Conservation (phyloP, 2,797 vertebrate genomes). For the Pempheris klunzingeri region DNA sequence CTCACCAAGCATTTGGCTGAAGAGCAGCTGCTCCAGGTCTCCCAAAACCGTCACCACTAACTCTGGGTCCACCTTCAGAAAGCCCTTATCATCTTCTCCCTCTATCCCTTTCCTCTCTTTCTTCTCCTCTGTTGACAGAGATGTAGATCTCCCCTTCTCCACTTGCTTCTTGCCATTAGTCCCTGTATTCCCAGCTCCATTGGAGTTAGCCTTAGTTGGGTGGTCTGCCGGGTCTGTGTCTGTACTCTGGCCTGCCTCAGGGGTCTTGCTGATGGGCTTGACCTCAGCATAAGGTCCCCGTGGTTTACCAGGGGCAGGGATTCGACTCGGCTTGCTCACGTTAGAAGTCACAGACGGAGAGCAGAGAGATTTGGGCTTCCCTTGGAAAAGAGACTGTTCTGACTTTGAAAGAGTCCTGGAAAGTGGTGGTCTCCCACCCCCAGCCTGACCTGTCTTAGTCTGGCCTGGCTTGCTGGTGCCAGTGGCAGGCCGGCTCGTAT, state of each 20-base stretch:
- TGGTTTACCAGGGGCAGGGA: conserved; percentile 86
- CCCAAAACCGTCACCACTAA: conserved; percentile 97
- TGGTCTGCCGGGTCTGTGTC: conserved; percentile 62
- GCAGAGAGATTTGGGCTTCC: conserved; percentile 86
- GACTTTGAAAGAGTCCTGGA: conserved; percentile 93
- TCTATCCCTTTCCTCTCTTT: conserved; percentile 81
- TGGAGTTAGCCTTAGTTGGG: conserved; percentile 84
- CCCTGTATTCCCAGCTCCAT: conserved; percentile 65
- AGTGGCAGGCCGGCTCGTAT: conserved; percentile 84
- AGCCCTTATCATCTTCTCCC: conserved; percentile 91
- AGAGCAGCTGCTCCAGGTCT: conserved; percentile 97
- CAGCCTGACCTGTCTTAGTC: conserved; percentile 76
- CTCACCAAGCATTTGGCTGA: conserved; percentile 98
- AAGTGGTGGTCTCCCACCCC: conserved; percentile 81
- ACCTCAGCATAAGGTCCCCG: conserved; percentile 95
- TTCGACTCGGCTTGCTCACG: conserved; percentile 90
- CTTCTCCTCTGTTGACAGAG: conserved; percentile 73
- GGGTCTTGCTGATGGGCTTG: conserved; percentile 93
- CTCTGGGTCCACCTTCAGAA: conserved; percentile 97
- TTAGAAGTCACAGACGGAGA: conserved; percentile 82
- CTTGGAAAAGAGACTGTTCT: conserved; percentile 94
- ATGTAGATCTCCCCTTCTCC: conserved; percentile 62
- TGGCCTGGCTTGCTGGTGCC: conserved; percentile 79
- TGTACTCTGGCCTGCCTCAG: conserved; percentile 79
- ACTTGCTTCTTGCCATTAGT: conserved; percentile 69